These are phyloP conservation scores for Phaenicophaeus curvirostris DNA, from an alignment of 2,797 vertebrate genomes.

Conservation along the genomic window DNA sequence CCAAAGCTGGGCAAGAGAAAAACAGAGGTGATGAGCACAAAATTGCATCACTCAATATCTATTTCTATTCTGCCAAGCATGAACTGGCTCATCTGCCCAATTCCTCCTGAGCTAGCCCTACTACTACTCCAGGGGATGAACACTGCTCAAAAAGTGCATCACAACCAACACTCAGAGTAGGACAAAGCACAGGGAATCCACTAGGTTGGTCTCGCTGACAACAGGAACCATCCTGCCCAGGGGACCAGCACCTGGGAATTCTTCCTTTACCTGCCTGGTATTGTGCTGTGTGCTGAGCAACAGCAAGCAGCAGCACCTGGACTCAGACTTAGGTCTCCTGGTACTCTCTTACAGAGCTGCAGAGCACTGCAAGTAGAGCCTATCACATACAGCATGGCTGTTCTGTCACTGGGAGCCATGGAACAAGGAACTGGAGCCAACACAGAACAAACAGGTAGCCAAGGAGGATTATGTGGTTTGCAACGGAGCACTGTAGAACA, in stretches of 20 bases:
- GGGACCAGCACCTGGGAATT: neutral
- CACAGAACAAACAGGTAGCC: neutral
- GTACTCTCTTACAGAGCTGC: neutral
- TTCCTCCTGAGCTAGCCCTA: neutral
- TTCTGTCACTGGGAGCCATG: neutral
- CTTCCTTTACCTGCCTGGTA: neutral
- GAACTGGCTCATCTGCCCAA: neutral
- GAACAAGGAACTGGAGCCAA: neutral
- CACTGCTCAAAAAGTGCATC: neutral
- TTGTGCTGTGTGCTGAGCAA: neutral
- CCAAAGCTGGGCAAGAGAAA: conserved; percentile 84
- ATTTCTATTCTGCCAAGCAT: neutral
- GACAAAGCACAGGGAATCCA: neutral
- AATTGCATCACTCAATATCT: neutral
- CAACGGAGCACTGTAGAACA: neutral
- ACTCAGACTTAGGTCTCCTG: neutral
- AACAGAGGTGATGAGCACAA: neutral
- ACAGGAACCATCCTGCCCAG: neutral
- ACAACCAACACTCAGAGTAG: neutral
- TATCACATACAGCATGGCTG: neutral
- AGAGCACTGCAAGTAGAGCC: neutral
- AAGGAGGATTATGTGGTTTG: neutral
- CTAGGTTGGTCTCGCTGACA: neutral
- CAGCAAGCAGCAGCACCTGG: neutral
- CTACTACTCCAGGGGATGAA: neutral